These are phyloP conservation scores for Neodon shergylaensis DNA, from an alignment of 2,113 vertebrate genomes.

Conservation along the genomic window DNA sequence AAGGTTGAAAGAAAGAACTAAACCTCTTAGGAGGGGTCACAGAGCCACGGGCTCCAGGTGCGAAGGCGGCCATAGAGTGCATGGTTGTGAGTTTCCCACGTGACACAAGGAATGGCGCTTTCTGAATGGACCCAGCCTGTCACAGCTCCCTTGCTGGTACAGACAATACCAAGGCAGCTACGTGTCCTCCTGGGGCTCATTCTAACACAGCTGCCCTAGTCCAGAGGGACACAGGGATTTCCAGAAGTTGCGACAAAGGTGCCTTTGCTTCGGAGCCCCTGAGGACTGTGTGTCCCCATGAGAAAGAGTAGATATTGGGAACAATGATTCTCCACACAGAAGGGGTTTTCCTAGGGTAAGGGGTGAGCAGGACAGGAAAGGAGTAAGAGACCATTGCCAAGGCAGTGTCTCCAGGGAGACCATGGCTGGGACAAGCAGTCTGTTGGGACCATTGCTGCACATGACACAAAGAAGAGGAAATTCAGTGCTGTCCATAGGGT, in stretches of 20 bases:
- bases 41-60: rapidly evolving
- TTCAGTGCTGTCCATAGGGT: not conserved
- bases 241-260: not conserved
- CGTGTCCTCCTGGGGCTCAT: no score
- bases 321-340: not conserved
- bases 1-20: rapidly evolving
- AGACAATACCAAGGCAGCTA: not conserved
- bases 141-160: not conserved
- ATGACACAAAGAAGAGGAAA: not conserved
- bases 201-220: not conserved
- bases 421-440: not conserved
- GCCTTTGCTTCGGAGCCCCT: not conserved
- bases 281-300: not conserved
- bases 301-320: no score
- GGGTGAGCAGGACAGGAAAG: not conserved
- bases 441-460: not conserved
- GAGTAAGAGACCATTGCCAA: not conserved
- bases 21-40: not conserved
- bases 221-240: not conserved
- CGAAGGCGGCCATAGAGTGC: rapidly evolving
- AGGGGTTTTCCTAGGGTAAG: not conserved
- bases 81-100: rapidly evolving
- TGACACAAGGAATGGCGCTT: not conserved
- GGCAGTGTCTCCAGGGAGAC: not conserved
- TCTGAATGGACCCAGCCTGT: not conserved